Base-by-base conservation (phyloP, 1,140 invertebrate species). In the Conus ventricosus region DNA sequence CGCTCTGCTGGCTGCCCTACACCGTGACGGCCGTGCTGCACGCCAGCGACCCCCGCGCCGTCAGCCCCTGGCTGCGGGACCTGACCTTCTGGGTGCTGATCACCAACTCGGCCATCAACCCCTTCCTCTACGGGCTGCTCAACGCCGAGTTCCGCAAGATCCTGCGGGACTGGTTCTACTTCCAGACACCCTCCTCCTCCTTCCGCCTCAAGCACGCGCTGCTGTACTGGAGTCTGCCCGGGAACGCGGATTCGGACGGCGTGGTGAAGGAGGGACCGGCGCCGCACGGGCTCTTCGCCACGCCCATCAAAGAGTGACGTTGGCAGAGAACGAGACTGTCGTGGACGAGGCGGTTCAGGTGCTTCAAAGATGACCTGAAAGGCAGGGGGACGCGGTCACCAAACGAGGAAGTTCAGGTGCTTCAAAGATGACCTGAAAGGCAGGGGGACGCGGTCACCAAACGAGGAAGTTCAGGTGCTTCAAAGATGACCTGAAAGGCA, bases 81-180 rank as follows among this genome's bases (percentile, higher is more conserved):
- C 71, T 93, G n/a, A 80, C 90, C 1, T 90, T 91, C 71, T 93
- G 93, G 91, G 87, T 94, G 17, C 71, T 92, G 20, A 88, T 92
- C 0, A 75, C 88, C 53, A 93, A 93, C 88, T 91, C 93, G 0
- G 91, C 91, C 4, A 88, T 94, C 7, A 94, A 94, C 75, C 93
- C 93, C 0, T 92, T 94, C 75, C 87, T 94, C 20, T 94, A 94
- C 88, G 92, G 92, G 55, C 84, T 94, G 17, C 91, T 93, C n/a
- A 94, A 93, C 87, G 88, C 87, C 6, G 93, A 93, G 88, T 93
- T 93, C 80, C 89, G 92, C 23, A 90, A 92, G 83, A 90, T 92
- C n/a, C 85, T 92, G 4, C 90, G 88, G 82, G 76, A 83, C 13
- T 93, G 92, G 91, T 85, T 91, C 15, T 76, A 82, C n/a, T 91